phyloP scores from a whole-genome alignment of 2,888 invertebrate genomes.

The Apodemia mormo region DNA sequence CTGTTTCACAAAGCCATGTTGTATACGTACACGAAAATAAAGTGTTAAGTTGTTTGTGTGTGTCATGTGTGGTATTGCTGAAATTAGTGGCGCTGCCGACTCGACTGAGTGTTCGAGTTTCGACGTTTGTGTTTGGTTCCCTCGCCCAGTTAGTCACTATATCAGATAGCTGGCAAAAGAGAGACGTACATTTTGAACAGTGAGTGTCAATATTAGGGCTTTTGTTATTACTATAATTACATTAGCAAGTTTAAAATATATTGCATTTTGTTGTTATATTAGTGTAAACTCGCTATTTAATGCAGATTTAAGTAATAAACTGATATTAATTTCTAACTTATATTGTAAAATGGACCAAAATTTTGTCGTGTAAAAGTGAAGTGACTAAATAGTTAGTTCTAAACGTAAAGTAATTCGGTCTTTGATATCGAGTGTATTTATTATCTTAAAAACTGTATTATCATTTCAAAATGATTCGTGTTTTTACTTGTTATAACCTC shows the following conservation, averaged over 20 bases:
- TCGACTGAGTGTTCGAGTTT: constrained; percentile 22
- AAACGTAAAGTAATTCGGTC: constrained; percentile 38
- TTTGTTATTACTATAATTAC: constrained; percentile 5
- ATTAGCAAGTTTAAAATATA: constrained; percentile 5
- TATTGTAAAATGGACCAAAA: constrained; percentile 51
- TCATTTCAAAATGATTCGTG: constrained; percentile 55
- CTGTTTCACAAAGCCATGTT: constrained; percentile 41
- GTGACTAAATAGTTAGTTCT: constrained; percentile 47
- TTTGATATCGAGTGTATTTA: constrained; percentile 43
- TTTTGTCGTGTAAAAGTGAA: constrained; percentile 52
- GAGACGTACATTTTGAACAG: constrained; percentile 25
- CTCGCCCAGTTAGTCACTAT: background rate
- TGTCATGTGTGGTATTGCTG: constrained; percentile 29
- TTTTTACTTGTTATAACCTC: constrained; percentile 73
- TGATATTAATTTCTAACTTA: background rate
- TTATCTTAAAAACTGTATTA: constrained; percentile 52
- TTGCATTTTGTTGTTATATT: background rate
- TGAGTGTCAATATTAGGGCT: constrained; percentile 34
- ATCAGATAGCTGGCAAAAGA: constrained; percentile 1
- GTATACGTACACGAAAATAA: constrained; percentile 30
- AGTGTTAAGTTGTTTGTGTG: constrained; percentile 33
- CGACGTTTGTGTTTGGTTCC: constrained; percentile 19
- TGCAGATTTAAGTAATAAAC: constrained; percentile 9
- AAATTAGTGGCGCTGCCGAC: constrained; percentile 9
- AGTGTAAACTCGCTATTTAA: background rate